Conservation (phyloP, 2,113 vertebrate species). For the Acrocephalus kingi region DNA sequence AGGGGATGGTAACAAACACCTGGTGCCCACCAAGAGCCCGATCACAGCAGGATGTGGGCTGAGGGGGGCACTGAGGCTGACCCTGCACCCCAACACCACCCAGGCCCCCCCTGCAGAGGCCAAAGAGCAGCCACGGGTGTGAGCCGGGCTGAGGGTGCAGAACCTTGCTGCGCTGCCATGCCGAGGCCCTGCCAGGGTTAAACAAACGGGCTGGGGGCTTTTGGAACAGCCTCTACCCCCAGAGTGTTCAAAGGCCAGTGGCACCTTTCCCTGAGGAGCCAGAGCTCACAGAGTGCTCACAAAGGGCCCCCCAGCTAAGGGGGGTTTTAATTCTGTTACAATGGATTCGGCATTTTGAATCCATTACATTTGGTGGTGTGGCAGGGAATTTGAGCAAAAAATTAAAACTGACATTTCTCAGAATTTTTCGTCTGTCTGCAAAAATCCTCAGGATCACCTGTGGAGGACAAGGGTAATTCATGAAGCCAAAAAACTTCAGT, state of each 20-base stretch:
- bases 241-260: fast-evolving
- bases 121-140: fast-evolving
- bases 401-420: neutral
- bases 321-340: fast-evolving
- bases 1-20: neutral
- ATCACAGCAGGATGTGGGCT: fast-evolving
- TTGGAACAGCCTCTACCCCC: neutral
- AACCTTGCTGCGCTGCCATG: fast-evolving
- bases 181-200: neutral
- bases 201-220: fast-evolving
- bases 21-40: neutral
- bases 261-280: fast-evolving
- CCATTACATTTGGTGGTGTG: neutral
- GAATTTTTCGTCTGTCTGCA: neutral
- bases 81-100: fast-evolving
- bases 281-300: neutral
- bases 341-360: neutral
- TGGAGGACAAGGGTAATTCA: neutral
- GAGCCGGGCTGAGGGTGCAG: fast-evolving
- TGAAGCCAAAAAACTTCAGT: neutral
- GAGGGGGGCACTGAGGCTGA: fast-evolving
- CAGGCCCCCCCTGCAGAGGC: too few species aligned
- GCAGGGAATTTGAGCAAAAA: neutral
- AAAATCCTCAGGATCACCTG: neutral
- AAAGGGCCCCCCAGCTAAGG: neutral